These are phyloP conservation scores for Chironomus riparius DNA, from an alignment of 2,888 invertebrate species.

Conservation along the genomic window DNA sequence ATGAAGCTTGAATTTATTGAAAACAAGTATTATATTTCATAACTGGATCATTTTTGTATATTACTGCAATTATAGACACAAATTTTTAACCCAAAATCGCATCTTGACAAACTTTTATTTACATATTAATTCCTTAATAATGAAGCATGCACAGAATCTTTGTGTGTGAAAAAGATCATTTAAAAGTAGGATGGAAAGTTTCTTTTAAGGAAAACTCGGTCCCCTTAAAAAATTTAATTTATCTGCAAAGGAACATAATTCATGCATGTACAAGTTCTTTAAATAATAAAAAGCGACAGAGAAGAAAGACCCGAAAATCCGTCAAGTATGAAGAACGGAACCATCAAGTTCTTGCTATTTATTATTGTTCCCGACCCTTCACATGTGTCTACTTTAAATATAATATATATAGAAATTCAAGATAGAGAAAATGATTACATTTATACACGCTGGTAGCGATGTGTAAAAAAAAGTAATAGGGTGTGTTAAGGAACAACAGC, in stretches of 20 bases:
- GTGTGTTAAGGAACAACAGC: conserved; percentile 23
- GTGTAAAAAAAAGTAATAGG: conserved; percentile 8
- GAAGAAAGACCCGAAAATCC: conserved; percentile 14
- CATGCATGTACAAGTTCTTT: conserved; percentile 24
- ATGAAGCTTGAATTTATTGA: too few relatives aligned
- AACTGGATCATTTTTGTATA: too few relatives aligned
- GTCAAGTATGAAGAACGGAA: conserved; percentile 26
- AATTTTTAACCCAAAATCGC: background rate
- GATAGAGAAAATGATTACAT: conserved; percentile 13
- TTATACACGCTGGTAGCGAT: conserved; percentile 24
- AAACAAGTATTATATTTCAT: too few relatives aligned
- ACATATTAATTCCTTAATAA: background rate
- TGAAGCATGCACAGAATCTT: background rate
- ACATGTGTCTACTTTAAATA: background rate
- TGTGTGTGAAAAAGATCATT: background rate
- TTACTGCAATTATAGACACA: too few relatives aligned
- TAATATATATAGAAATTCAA: background rate
- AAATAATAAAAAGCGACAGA: background rate
- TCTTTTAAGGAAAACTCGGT: background rate
- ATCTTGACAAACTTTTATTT: background rate
- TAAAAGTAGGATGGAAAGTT: background rate
- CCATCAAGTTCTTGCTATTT: background rate
- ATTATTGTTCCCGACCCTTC: conserved; percentile 18
- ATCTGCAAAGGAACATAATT: background rate
- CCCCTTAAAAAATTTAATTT: background rate